Evolutionary conservation across 2,113 vertebrate species (phyloP).

Genomic region (Pseudonaja textilis): DNA sequence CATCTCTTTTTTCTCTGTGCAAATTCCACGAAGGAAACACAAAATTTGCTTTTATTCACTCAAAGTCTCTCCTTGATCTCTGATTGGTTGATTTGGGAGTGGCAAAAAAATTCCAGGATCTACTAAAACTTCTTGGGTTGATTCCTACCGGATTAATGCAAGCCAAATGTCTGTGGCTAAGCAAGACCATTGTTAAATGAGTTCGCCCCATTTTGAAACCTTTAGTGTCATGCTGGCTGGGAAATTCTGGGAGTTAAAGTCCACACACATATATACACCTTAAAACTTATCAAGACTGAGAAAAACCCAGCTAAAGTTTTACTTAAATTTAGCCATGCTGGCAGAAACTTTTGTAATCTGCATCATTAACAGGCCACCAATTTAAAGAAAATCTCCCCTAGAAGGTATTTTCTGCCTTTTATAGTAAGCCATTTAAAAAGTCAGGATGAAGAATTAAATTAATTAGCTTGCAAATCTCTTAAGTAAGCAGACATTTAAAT

Average conservation of each 20-base stretch:
- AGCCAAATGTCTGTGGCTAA: background rate
- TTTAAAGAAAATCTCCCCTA: background rate
- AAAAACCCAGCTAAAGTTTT: background rate
- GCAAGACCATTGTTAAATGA: no score
- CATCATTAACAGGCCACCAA: background rate
- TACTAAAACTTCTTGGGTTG: background rate
- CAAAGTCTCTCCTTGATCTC: background rate
- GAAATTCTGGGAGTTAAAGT: background rate
- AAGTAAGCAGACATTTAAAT: conserved; percentile 5
- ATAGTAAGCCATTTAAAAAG: background rate
- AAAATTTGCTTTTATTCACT: background rate
- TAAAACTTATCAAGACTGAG: background rate
- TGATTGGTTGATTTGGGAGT: background rate
- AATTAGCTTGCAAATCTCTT: background rate
- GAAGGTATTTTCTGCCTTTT: background rate
- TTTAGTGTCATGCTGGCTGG: no score
- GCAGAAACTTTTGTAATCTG: background rate
- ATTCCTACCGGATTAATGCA: background rate
- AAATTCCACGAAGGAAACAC: background rate
- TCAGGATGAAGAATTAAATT: background rate
- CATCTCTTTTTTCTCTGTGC: background rate
- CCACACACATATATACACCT: background rate
- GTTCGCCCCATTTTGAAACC: no score
- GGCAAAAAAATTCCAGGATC: background rate
- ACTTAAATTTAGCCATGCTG: background rate